Conservation (phyloP, 2,797 vertebrate species). For the Pyrocephalus nanus region DNA sequence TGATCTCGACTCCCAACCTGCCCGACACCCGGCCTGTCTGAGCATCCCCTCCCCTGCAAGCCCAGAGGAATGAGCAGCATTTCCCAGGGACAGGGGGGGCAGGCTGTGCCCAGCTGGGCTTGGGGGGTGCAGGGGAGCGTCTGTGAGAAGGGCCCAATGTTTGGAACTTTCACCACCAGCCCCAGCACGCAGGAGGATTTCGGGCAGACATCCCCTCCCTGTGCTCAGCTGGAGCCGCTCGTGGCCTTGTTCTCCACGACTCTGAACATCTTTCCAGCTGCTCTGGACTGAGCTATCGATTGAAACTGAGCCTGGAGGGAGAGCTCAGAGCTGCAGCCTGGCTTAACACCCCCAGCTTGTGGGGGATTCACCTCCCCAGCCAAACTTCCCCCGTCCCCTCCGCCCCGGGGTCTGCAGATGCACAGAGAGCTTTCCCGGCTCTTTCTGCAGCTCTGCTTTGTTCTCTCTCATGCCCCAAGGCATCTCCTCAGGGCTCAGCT, state of each 20-base stretch:
- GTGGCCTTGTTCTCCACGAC: background rate
- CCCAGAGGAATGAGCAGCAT: background rate
- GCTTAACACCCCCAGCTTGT: accelerated
- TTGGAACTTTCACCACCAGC: background rate
- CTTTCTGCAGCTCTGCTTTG: background rate
- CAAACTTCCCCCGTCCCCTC: background rate
- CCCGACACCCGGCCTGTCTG: background rate
- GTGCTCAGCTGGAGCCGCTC: background rate
- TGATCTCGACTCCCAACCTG: accelerated
- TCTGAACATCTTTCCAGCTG: background rate
- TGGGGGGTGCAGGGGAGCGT: accelerated
- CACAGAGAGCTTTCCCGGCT: too few relatives aligned
- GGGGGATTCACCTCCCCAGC: background rate
- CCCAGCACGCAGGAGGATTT: background rate
- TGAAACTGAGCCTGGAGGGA: background rate
- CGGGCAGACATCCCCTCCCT: background rate
- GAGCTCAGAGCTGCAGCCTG: background rate
- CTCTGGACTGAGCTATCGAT: background rate
- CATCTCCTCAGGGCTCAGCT: background rate
- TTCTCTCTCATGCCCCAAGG: accelerated
- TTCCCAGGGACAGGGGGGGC: background rate
- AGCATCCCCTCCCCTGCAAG: background rate
- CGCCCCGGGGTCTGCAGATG: background rate
- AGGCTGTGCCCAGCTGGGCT: background rate
- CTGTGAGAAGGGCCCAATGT: background rate